A percentile compares a stretch with the other conserved stretches of the same genome.
phyloP scores from a whole-genome alignment of 2,797 vertebrate genomes.

The Coluber constrictor region DNA sequence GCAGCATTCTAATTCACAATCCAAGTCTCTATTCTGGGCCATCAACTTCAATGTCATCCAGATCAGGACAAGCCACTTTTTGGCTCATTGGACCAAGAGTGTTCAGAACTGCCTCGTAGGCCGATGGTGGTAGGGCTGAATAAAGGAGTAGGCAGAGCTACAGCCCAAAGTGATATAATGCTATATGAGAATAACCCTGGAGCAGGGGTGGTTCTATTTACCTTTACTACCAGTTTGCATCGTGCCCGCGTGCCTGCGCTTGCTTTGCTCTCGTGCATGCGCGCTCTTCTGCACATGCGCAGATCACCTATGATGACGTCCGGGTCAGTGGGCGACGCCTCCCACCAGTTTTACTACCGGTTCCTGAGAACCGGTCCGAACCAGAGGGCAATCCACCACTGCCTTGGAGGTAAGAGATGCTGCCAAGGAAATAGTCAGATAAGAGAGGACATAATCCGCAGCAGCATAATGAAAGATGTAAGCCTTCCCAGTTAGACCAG shows the following conservation, averaged over 20 bases:
- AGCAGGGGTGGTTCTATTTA: not conserved
- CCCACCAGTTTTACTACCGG: too few relatives aligned
- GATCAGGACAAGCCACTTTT: not conserved
- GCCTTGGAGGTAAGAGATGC: not conserved
- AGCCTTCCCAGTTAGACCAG: not conserved
- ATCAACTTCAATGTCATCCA: not conserved
- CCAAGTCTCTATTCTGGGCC: not conserved
- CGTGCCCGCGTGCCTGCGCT: too few relatives aligned
- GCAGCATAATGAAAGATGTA: not conserved
- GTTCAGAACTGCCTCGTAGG: not conserved
- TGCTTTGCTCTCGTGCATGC: too few relatives aligned
- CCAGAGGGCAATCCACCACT: too few relatives aligned
- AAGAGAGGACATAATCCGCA: not conserved
- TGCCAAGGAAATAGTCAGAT: not conserved
- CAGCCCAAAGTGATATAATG: not conserved
- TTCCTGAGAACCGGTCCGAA: too few relatives aligned
- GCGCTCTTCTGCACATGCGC: too few relatives aligned
- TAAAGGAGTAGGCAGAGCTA: not conserved
- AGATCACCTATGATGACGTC: too few relatives aligned
- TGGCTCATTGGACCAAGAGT: not conserved
- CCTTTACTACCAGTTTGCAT: too few relatives aligned
- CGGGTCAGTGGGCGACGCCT: too few relatives aligned
- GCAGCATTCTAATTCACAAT: too few relatives aligned
- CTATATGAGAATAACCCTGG: not conserved
- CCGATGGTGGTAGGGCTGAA: not conserved